phyloP scores from a whole-genome alignment of 1,140 invertebrate species.

The Bombus sibiricus region DNA sequence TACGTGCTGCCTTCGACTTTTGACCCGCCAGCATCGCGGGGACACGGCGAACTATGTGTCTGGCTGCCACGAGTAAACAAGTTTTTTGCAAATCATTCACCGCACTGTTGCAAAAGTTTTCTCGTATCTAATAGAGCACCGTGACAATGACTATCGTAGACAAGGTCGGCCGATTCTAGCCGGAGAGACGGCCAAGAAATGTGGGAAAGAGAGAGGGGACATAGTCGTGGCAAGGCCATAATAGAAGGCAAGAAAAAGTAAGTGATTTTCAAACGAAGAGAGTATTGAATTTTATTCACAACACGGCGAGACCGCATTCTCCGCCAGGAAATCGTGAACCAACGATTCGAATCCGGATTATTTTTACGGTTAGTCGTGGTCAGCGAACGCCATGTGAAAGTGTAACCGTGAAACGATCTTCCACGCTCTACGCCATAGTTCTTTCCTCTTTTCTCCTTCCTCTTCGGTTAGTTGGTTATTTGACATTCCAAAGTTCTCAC shows the following conservation, averaged over 20 bases:
- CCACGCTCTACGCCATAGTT: neutral
- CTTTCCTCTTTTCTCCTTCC: neutral
- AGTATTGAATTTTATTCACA: constrained; percentile 25
- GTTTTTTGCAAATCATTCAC: constrained; percentile 51
- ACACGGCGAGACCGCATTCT: constrained; percentile 15
- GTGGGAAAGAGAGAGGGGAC: neutral
- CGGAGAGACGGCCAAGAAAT: neutral
- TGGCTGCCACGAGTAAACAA: constrained; percentile 19
- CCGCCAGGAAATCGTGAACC: neutral
- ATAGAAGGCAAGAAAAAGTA: constrained; percentile 3
- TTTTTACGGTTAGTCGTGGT: neutral
- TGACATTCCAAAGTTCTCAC: neutral
- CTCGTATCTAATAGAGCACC: constrained; percentile 33
- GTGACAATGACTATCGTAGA: constrained; percentile 51
- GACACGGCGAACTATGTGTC: too few species aligned
- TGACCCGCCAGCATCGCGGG: too few species aligned
- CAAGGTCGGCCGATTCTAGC: constrained; percentile 49
- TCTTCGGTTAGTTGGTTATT: neutral
- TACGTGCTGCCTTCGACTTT: too few species aligned
- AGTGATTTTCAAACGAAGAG: neutral
- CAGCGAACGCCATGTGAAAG: constrained; percentile 2
- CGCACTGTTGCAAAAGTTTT: constrained; percentile 1
- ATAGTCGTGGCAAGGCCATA: neutral
- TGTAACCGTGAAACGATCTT: neutral
- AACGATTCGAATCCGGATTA: neutral